Conservation (phyloP, 2,888 invertebrate species). For the Antheraea assamensis region DNA sequence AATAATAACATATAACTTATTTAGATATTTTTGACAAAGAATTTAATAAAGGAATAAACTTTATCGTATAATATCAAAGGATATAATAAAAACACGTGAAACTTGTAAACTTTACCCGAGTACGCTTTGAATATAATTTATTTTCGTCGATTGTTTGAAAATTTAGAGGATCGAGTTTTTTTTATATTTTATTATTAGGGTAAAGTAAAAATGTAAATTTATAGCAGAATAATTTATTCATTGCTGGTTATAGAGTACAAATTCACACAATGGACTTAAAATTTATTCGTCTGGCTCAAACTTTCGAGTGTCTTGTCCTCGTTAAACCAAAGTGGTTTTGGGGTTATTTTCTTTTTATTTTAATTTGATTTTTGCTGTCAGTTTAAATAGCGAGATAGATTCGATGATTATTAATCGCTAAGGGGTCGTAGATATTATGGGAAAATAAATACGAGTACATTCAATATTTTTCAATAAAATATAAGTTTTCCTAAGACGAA, state of each 20-base stretch:
- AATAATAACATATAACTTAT: conserved; percentile 5
- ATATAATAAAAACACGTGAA: background rate
- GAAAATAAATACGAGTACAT: too few relatives aligned
- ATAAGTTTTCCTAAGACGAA: too few relatives aligned
- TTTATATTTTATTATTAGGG: conserved; percentile 34
- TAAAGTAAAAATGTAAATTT: conserved; percentile 56
- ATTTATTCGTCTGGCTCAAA: conserved; percentile 59
- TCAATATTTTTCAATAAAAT: too few relatives aligned
- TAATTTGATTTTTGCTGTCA: conserved; percentile 30
- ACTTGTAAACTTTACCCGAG: background rate
- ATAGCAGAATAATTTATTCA: conserved; percentile 63
- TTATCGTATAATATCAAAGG: background rate
- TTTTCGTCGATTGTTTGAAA: background rate
- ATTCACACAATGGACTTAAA: conserved; percentile 58
- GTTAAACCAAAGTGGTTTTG: conserved; percentile 40
- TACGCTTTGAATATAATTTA: background rate
- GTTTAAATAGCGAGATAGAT: background rate
- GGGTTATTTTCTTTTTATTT: conserved; percentile 43
- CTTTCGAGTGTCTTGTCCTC: conserved; percentile 46
- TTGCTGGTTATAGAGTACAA: conserved; percentile 60
- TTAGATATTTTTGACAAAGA: background rate
- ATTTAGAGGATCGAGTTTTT: background rate
- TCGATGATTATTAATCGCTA: background rate
- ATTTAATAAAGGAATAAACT: background rate
- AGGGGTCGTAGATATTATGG: background rate